Conservation (phyloP, 2,113 vertebrate species). For the Typhlomys cinereus region DNA sequence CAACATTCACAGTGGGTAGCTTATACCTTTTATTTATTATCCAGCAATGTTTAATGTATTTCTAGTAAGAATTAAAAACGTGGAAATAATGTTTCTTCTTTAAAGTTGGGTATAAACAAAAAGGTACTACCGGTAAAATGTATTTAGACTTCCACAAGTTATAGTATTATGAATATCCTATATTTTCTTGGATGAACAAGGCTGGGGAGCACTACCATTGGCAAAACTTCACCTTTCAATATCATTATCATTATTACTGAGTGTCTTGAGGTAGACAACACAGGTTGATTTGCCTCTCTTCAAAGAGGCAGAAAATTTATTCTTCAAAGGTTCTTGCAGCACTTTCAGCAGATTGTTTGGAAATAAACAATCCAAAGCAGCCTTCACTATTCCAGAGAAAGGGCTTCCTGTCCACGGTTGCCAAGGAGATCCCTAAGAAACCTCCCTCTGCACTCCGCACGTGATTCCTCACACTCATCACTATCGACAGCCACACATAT, state of each 20-base stretch:
- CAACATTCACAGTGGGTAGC: not conserved
- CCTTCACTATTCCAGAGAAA: constrained; percentile 44
- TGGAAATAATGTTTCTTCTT: not conserved
- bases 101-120: not conserved
- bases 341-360: not conserved
- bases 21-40: not conserved
- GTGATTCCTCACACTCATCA: constrained; percentile 68
- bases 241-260: not conserved
- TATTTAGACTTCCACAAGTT: constrained; percentile 24
- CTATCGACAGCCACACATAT: constrained; percentile 68
- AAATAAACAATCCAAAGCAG: constrained; percentile 38
- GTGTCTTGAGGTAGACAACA: not conserved
- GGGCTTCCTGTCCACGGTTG: constrained; percentile 28
- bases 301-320: constrained; percentile 17
- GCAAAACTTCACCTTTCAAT: not conserved
- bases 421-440: constrained; percentile 65
- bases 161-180: not conserved
- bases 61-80: not conserved
- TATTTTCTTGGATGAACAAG: not conserved
- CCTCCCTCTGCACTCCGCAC: constrained; percentile 1
- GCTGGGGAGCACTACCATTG: not conserved
- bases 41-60: not conserved
- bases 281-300: not conserved
- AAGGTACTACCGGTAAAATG: not conserved
- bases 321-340: not conserved